A percentile compares a stretch with the other conserved stretches of the same genome.
These are phyloP conservation scores for Andrena bicolor DNA, from an alignment of 2,888 invertebrate genomes.

Conservation along the genomic window DNA sequence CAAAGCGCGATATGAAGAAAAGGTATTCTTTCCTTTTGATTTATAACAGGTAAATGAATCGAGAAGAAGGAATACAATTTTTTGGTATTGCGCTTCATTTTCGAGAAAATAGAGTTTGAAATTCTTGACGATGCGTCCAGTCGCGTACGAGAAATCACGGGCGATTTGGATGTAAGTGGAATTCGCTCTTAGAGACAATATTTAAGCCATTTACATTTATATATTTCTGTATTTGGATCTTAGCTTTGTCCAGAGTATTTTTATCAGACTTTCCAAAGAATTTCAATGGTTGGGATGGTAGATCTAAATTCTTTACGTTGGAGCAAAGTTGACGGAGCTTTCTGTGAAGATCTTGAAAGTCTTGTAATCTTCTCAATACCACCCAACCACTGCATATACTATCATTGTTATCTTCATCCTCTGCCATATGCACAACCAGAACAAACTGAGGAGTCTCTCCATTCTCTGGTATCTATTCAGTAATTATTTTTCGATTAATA, in stretches of 20 bases:
- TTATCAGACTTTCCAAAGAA: slow-evolving; percentile 94
- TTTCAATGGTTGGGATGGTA: slow-evolving; percentile 93
- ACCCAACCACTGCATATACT: slow-evolving; percentile 90
- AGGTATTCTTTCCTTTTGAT: no score
- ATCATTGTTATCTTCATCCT: slow-evolving; percentile 87
- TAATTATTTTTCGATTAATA: slow-evolving; percentile 7
- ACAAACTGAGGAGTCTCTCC: slow-evolving; percentile 91
- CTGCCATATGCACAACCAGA: slow-evolving; percentile 91
- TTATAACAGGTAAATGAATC: no score
- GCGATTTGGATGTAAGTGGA: no score
- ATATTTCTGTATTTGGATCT: slow-evolving; percentile 93
- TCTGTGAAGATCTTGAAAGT: slow-evolving; percentile 92
- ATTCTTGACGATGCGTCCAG: no score
- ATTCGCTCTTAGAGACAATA: not conserved
- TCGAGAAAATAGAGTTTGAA: no score
- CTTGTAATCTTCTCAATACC: slow-evolving; percentile 87
- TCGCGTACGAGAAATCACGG: no score
- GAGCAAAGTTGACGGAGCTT: slow-evolving; percentile 93
- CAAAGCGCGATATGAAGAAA: no score
- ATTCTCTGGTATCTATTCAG: slow-evolving; percentile 87
- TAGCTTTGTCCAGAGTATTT: slow-evolving; percentile 93
- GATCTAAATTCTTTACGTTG: slow-evolving; percentile 92
- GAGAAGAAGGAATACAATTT: no score
- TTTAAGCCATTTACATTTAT: slow-evolving; percentile 89
- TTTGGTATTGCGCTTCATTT: no score